Conservation (phyloP, 1,140 invertebrate species). For the Brachionus koreanus region DNA sequence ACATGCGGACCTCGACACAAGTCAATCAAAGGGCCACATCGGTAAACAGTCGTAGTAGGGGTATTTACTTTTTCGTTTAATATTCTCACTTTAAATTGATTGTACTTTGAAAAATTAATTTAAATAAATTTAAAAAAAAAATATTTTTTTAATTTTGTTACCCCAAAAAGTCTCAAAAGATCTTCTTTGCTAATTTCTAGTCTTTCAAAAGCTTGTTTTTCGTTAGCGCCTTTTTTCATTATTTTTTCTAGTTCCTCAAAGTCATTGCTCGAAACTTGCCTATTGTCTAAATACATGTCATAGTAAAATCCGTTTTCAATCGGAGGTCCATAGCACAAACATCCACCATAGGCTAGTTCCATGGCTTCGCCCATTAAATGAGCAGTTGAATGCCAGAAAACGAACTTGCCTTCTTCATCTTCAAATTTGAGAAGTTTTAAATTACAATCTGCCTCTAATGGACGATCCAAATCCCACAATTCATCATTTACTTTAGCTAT, state of each 20-base stretch:
- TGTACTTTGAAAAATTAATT: slow-evolving; percentile 72
- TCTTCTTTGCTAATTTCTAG: slow-evolving; percentile 92
- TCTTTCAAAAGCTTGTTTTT: slow-evolving; percentile 84
- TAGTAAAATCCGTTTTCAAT: slow-evolving; percentile 98
- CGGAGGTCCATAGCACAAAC: slow-evolving; percentile 94
- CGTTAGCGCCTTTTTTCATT: slow-evolving; percentile 67
- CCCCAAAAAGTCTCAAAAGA: slow-evolving; percentile 90
- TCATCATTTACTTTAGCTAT: slow-evolving; percentile 90
- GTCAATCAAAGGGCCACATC: slow-evolving; percentile 92
- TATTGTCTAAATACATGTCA: slow-evolving; percentile 83
- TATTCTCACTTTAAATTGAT: slow-evolving; percentile 86
- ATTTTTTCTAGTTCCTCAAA: slow-evolving; percentile 78
- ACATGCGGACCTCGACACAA: slow-evolving; percentile 95
- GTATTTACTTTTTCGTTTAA: slow-evolving; percentile 90
- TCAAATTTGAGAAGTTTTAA: slow-evolving; percentile 90
- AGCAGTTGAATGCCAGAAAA: slow-evolving; percentile 98
- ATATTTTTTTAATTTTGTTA: slow-evolving; percentile 49
- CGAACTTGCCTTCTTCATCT: slow-evolving; percentile 82
- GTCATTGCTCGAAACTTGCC: slow-evolving; percentile 78
- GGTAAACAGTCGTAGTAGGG: slow-evolving; percentile 88
- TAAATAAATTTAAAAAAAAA: no score
- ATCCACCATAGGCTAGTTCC: slow-evolving; percentile 91
- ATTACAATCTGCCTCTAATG: slow-evolving; percentile 75
- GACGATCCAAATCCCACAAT: slow-evolving; percentile 94
- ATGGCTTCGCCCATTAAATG: slow-evolving; percentile 94